Percentiles rank a stretch among this genome's conserved stretches.
Evolutionary conservation across 1,140 invertebrate genomes (phyloP).

Genomic region (Gonioctena quinquepunctata): DNA sequence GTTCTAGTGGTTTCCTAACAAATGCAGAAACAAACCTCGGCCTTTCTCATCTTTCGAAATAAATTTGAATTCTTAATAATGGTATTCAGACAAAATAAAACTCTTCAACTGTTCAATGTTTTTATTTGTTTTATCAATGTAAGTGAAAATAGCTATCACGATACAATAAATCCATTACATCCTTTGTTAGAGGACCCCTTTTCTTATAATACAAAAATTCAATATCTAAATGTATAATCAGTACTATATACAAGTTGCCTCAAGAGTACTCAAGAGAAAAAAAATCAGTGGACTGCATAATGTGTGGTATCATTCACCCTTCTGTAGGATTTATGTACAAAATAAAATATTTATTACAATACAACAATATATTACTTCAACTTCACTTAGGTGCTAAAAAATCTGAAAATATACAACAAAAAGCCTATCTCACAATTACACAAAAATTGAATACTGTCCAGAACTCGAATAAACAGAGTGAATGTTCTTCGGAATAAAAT

Average conservation of each 20-base stretch:
- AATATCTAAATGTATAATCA: conserved; percentile 23
- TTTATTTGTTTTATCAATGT: conserved; percentile 46
- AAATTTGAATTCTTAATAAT: too few species aligned
- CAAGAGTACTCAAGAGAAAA: not conserved
- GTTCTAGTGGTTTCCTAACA: too few species aligned
- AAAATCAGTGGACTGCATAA: not conserved
- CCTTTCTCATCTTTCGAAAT: too few species aligned
- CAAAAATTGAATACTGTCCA: not conserved
- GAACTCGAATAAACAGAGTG: not conserved
- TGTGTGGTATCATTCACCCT: not conserved
- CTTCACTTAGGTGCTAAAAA: not conserved
- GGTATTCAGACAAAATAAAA: too few species aligned
- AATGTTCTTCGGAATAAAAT: not conserved
- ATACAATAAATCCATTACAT: conserved; percentile 44
- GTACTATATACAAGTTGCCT: conserved; percentile 33
- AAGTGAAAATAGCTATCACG: conserved; percentile 48
- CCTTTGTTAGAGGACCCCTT: conserved; percentile 25
- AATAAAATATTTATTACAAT: not conserved
- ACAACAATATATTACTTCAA: not conserved
- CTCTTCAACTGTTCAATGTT: not conserved
- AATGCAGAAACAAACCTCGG: too few species aligned
- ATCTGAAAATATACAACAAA: not conserved
- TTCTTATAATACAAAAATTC: conserved; percentile 40
- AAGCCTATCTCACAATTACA: not conserved
- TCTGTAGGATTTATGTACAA: not conserved